Conservation (phyloP, 1,140 invertebrate species). For the Ganaspis sp. region DNA sequence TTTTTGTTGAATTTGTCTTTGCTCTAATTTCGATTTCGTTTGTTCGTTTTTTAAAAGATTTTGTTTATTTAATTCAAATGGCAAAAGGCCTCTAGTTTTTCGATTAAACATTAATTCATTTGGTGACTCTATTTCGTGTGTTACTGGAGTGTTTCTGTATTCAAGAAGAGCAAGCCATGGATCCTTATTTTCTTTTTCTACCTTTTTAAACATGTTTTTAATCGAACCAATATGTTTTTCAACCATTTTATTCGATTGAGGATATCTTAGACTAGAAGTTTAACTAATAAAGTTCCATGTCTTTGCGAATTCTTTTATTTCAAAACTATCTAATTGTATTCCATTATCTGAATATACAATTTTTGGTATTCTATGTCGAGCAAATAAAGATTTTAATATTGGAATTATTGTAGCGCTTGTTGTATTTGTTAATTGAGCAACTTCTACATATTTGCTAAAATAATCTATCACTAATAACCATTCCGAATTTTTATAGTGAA, state of each 20-base stretch:
- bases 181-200: conserved; percentile 36
- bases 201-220: conserved; percentile 43
- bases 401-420: neutral
- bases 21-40: neutral
- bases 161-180: conserved; percentile 31
- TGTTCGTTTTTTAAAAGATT: neutral
- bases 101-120: conserved; percentile 38
- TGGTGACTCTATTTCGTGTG: conserved; percentile 32
- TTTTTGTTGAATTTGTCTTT: conserved; percentile 34
- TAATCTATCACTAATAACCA: conserved; percentile 49
- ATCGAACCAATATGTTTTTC: conserved; percentile 37
- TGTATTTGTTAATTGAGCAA: conserved; percentile 40
- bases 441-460: conserved; percentile 48
- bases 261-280: conserved; percentile 45
- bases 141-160: conserved; percentile 43
- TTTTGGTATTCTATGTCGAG: conserved; percentile 44
- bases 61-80: conserved; percentile 31
- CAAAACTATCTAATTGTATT: conserved; percentile 35
- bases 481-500: conserved; percentile 33
- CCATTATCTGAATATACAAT: conserved; percentile 44
- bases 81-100: conserved; percentile 31
- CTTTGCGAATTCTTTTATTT: conserved; percentile 47
- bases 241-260: conserved; percentile 46
- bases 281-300: conserved; percentile 37
- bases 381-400: conserved; percentile 46